A percentile compares a stretch with the other conserved stretches of the same genome.
These are phyloP conservation scores for Thamnophis elegans DNA, from an alignment of 2,797 vertebrate species.

Conservation along the genomic window DNA sequence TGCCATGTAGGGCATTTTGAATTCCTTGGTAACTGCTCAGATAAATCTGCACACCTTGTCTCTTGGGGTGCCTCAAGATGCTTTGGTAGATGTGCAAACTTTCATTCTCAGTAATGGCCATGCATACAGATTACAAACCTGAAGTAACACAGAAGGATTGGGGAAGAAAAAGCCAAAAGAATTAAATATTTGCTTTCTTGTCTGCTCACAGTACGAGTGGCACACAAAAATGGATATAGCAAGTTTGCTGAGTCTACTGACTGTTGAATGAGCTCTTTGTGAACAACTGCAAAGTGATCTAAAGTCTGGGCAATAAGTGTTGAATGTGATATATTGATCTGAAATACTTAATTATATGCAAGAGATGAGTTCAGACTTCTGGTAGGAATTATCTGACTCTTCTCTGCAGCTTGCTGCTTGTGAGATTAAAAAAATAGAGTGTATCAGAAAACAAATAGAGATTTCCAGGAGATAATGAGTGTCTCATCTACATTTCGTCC, in stretches of 20 bases:
- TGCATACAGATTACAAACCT: neutral
- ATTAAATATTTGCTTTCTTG: conserved; percentile 17
- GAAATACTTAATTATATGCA: neutral
- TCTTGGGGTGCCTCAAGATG: neutral
- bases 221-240: neutral
- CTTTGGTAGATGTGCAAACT: neutral
- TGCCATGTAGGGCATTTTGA: neutral
- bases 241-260: neutral
- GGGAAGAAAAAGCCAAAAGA: conserved; percentile 1
- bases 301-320: neutral
- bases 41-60: neutral
- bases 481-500: neutral
- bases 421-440: neutral
- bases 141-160: neutral
- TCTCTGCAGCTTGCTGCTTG: neutral
- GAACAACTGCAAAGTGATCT: neutral
- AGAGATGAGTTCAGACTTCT: neutral
- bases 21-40: neutral
- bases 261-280: neutral
- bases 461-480: neutral
- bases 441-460: neutral
- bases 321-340: neutral
- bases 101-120: neutral
- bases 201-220: neutral
- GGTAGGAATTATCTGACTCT: neutral